These are phyloP conservation scores for Siniperca chuatsi DNA, from an alignment of 2,113 vertebrate genomes.

Conservation along the genomic window DNA sequence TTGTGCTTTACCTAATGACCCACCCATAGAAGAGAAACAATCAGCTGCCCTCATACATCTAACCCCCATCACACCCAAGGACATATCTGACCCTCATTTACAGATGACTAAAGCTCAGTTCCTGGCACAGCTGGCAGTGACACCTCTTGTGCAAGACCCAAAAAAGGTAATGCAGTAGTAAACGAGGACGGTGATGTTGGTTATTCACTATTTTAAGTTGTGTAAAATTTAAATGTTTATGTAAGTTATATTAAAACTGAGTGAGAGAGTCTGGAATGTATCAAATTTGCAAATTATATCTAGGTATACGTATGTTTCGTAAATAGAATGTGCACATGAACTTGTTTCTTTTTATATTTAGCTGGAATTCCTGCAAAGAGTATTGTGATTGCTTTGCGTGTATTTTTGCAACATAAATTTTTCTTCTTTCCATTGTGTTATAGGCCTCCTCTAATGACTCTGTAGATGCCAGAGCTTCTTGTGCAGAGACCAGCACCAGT, in stretches of 20 bases:
- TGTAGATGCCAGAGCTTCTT: constrained; percentile 7
- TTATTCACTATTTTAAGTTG: neutral
- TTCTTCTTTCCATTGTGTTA: constrained; percentile 16
- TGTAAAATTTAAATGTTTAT: too few relatives aligned
- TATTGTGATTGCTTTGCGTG: neutral
- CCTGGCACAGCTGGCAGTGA: constrained; percentile 58
- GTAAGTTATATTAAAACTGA: too few relatives aligned
- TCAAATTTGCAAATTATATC: neutral
- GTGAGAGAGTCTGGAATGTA: neutral
- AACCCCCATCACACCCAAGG: constrained; percentile 15
- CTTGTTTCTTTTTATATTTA: neutral
- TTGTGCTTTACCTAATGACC: neutral
- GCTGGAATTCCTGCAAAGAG: neutral
- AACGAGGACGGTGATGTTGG: neutral
- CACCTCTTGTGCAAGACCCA: constrained; percentile 25
- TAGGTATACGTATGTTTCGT: neutral
- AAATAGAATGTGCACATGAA: neutral
- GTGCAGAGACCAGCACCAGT: constrained; percentile 18
- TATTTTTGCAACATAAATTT: neutral
- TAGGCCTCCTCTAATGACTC: constrained; percentile 24
- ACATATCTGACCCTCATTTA: constrained; percentile 36
- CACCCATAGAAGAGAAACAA: constrained; percentile 1
- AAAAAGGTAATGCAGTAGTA: constrained; percentile 47
- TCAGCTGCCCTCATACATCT: neutral
- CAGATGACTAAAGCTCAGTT: constrained; percentile 65